phyloP scores from a whole-genome alignment of 1,140 invertebrate genomes.

The Rhopalosiphum padi region DNA sequence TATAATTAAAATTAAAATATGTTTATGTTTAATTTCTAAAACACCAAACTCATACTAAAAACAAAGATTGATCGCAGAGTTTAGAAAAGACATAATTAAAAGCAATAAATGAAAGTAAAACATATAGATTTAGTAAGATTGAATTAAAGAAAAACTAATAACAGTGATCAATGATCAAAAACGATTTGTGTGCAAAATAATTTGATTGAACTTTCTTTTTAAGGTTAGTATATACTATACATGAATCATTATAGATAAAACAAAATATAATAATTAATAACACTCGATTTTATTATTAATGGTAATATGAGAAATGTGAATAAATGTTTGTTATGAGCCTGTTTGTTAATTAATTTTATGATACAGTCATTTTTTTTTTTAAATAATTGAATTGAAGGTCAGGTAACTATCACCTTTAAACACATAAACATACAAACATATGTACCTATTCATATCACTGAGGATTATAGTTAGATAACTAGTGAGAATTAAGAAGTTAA shows the following conservation, averaged over 20 bases:
- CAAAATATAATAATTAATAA: neutral
- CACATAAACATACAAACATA: neutral
- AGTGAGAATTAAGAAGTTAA: neutral
- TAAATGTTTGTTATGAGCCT: neutral
- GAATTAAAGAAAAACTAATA: neutral
- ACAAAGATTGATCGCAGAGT: neutral
- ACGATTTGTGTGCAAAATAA: neutral
- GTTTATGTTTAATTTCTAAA: neutral
- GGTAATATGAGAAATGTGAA: neutral
- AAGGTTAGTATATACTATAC: neutral
- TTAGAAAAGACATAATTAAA: neutral
- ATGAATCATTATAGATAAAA: neutral
- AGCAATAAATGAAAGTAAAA: neutral
- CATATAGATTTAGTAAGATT: neutral
- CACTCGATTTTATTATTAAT: neutral
- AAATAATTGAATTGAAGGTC: neutral
- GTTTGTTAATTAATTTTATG: neutral
- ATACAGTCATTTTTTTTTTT: neutral
- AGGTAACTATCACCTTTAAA: constrained; percentile 25
- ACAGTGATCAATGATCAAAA: neutral
- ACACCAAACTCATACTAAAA: neutral
- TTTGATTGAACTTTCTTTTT: neutral
- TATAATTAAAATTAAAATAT: neutral
- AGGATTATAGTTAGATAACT: neutral
- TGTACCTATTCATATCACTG: neutral